These are phyloP conservation scores for Notamacropus eugenii DNA, from an alignment of 2,797 vertebrate species.

Conservation along the genomic window DNA sequence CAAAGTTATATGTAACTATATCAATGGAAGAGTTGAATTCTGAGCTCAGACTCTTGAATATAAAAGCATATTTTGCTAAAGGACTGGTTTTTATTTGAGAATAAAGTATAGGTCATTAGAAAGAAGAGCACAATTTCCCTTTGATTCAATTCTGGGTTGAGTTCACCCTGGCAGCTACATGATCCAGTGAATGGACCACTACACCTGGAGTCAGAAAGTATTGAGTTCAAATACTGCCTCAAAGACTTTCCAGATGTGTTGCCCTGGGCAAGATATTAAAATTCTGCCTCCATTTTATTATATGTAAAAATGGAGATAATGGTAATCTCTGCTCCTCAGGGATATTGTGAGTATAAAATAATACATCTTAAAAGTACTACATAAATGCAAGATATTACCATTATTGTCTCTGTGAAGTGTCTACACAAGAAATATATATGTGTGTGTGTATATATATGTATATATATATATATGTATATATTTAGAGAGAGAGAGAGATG, in stretches of 20 bases:
- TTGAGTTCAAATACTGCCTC: neutral
- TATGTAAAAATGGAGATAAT: neutral
- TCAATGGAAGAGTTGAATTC: neutral
- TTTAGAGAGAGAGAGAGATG: neutral
- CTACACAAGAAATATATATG: neutral
- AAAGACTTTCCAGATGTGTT: neutral
- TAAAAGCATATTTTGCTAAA: neutral
- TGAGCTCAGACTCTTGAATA: neutral
- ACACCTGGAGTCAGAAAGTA: neutral
- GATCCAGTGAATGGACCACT: neutral
- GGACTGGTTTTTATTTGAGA: neutral
- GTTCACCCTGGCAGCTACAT: neutral
- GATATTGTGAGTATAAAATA: neutral
- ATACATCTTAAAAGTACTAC: neutral
- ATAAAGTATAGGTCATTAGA: neutral
- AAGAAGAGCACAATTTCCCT: neutral
- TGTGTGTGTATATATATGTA: too few species aligned
- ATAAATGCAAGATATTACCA: neutral
- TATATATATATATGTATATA: too few species aligned
- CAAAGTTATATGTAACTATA: neutral
- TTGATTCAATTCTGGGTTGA: neutral
- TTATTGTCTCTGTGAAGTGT: neutral
- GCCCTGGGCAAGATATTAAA: neutral
- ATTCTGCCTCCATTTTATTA: neutral
- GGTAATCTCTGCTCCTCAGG: neutral